Evolutionary conservation across 2,797 vertebrate species (phyloP).

Genomic region (Fistularia tabacaria): DNA sequence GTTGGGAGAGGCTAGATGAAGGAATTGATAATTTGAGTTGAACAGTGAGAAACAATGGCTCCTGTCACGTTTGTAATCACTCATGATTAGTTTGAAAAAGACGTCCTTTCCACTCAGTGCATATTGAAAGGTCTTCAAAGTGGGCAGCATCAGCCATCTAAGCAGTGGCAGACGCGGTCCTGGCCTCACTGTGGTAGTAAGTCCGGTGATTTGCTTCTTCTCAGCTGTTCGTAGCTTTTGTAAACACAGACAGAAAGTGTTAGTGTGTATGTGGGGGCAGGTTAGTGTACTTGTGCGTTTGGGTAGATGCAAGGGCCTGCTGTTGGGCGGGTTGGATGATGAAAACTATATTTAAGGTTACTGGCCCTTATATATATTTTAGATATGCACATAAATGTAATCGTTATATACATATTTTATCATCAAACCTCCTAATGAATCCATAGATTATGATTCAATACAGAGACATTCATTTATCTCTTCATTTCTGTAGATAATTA

Average conservation of each 20-base stretch:
- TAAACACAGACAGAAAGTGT: slow-evolving; percentile 22
- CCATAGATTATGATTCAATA: no score
- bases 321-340: no score
- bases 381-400: no score
- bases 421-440: no score
- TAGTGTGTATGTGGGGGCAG: neutral
- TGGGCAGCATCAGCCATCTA: slow-evolving; percentile 37
- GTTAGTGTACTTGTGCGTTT: neutral
- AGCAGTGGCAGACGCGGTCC: slow-evolving; percentile 48
- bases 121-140: slow-evolving; percentile 69
- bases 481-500: no score
- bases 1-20: neutral
- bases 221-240: slow-evolving; percentile 50
- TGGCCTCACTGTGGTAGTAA: slow-evolving; percentile 63
- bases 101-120: slow-evolving; percentile 46
- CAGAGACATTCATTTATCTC: no score
- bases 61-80: slow-evolving; percentile 29
- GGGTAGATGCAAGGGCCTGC: neutral
- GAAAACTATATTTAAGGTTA: no score
- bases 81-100: slow-evolving; percentile 41
- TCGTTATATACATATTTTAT: no score
- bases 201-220: slow-evolving; percentile 74
- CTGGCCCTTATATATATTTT: no score
- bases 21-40: neutral
- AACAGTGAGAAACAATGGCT: slow-evolving; percentile 8